Conservation (phyloP, 1,140 invertebrate species). For the Drosophila triauraria region DNA sequence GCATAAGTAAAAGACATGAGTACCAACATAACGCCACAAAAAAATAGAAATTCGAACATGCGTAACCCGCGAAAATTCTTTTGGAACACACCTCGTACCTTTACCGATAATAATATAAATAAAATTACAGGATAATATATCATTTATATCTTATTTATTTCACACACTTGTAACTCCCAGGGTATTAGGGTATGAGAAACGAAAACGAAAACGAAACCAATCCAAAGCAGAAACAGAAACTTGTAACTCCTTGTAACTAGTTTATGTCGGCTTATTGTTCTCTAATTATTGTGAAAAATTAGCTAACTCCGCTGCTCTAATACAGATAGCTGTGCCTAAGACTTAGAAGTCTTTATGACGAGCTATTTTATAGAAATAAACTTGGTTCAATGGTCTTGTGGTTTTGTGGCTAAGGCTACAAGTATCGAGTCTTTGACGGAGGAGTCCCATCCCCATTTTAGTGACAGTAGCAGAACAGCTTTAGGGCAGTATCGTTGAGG, state of each 20-base stretch:
- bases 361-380: slow-evolving; percentile 57
- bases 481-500: slow-evolving; percentile 90
- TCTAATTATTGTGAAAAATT: slow-evolving; percentile 29
- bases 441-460: slow-evolving; percentile 14
- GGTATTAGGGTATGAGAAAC: too few relatives aligned
- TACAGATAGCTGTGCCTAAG: slow-evolving; percentile 21
- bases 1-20: too few relatives aligned
- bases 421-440: slow-evolving; percentile 52
- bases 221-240: too few relatives aligned
- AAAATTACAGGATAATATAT: too few relatives aligned
- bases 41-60: too few relatives aligned
- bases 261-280: slow-evolving; percentile 31
- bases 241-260: neutral
- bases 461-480: slow-evolving; percentile 92
- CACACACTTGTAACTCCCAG: too few relatives aligned
- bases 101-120: too few relatives aligned
- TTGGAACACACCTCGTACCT: too few relatives aligned
- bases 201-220: too few relatives aligned
- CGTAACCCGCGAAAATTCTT: too few relatives aligned
- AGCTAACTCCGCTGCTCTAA: slow-evolving; percentile 25
- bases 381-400: neutral
- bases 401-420: slow-evolving; percentile 42
- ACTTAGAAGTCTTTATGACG: slow-evolving; percentile 20
- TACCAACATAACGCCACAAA: too few relatives aligned
- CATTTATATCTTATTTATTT: too few relatives aligned